phyloP scores from a whole-genome alignment of 2,888 invertebrate species.

The Lamproptera curius region DNA sequence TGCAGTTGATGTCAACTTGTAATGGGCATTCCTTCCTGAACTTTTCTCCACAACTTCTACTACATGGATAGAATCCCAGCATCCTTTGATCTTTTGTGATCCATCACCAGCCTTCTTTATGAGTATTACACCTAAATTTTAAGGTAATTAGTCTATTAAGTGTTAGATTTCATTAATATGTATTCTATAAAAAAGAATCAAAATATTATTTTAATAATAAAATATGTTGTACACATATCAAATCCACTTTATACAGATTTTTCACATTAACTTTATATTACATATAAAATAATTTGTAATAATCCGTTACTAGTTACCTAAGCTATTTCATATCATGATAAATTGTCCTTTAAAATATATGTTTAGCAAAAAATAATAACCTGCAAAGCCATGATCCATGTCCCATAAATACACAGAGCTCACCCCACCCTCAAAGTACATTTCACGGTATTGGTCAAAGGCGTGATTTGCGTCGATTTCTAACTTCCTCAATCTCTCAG shows the following conservation, averaged over 20 bases:
- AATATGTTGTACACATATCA: background rate
- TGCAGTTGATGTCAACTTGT: slow-evolving; percentile 98
- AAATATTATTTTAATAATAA: background rate
- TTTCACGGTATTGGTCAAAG: slow-evolving; percentile 98
- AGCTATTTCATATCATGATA: too few relatives aligned
- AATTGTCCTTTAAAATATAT: too few relatives aligned
- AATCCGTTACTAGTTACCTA: too few relatives aligned
- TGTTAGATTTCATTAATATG: too few relatives aligned
- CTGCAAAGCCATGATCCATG: slow-evolving; percentile 98
- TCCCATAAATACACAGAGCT: slow-evolving; percentile 99
- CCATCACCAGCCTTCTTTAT: slow-evolving; percentile 99
- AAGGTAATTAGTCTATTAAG: background rate
- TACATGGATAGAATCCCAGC: slow-evolving; percentile 99
- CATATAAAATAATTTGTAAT: too few relatives aligned
- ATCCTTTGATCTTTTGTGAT: slow-evolving; percentile 98
- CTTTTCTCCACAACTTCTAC: slow-evolving; percentile 99
- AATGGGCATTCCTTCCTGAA: slow-evolving; percentile 95
- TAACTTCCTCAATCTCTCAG: slow-evolving; percentile 94
- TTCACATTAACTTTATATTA: too few relatives aligned
- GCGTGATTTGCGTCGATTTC: slow-evolving; percentile 99
- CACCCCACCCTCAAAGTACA: slow-evolving; percentile 99
- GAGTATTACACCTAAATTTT: slow-evolving; percentile 89
- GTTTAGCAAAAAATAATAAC: slow-evolving; percentile 42
- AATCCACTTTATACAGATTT: too few relatives aligned
- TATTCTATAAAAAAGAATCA: too few relatives aligned